Conservation (phyloP, 1,140 invertebrate species). For the Bilobella aurantiaca region DNA sequence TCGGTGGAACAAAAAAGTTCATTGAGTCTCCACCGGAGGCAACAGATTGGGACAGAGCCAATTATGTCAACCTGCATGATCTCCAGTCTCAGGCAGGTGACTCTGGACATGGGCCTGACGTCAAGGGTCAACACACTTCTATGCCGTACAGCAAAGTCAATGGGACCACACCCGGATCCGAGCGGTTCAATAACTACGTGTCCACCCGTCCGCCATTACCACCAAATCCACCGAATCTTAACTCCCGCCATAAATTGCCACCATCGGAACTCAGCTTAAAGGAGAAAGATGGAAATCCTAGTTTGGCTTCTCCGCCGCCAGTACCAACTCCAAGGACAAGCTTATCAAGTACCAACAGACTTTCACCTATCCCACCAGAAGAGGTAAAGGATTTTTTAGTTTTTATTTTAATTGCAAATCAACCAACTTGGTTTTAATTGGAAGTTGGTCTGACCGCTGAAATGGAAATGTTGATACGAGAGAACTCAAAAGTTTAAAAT, state of each 20-base stretch:
- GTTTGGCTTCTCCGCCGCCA: constrained; percentile 17
- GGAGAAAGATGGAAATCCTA: constrained; percentile 18
- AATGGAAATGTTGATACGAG: too few relatives aligned
- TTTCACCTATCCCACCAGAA: constrained; percentile 18
- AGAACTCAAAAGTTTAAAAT: too few relatives aligned
- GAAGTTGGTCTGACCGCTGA: too few relatives aligned
- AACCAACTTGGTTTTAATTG: too few relatives aligned
- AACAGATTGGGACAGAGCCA: constrained; percentile 12
- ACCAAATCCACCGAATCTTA: constrained; percentile 3
- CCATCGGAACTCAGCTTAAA: constrained; percentile 28
- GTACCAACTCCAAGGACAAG: constrained; percentile 33
- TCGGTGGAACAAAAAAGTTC: constrained; percentile 29
- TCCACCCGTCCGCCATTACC: neutral
- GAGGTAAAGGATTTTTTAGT: too few relatives aligned
- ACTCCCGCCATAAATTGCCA: constrained; percentile 14
- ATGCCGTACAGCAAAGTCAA: neutral
- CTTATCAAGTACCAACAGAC: constrained; percentile 12
- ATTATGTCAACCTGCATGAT: constrained; percentile 33
- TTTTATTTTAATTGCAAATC: too few relatives aligned
- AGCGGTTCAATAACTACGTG: neutral
- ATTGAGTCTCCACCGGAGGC: neutral
- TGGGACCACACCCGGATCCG: neutral
- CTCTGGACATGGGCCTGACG: neutral
- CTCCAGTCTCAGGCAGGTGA: constrained; percentile 8
- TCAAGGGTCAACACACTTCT: neutral